Conservation (phyloP, 2,888 invertebrate species). For the Gerris lacustris region DNA sequence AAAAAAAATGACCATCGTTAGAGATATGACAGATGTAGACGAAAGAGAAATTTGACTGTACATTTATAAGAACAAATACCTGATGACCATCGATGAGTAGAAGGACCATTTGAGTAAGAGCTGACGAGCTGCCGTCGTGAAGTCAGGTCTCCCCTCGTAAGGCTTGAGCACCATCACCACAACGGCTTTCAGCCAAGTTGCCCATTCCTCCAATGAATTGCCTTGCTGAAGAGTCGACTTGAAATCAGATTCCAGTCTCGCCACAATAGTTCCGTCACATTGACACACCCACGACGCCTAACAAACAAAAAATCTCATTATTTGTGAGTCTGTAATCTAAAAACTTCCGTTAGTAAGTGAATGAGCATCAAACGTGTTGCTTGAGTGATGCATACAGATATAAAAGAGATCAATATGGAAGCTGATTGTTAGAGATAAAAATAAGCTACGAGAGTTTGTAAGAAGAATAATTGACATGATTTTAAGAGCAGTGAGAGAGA, state of each 20-base stretch:
- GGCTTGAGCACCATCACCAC: constrained; percentile 80
- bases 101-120: constrained; percentile 98
- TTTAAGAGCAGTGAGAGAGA: too few relatives aligned
- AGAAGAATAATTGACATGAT: too few relatives aligned
- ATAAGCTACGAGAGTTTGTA: too few relatives aligned
- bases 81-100: constrained; percentile 42
- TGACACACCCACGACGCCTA: constrained; percentile 97
- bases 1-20: too few relatives aligned
- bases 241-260: constrained; percentile 82
- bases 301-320: neutral
- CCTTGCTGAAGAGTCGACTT: constrained; percentile 79
- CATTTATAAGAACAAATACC: neutral
- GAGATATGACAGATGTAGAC: too few relatives aligned
- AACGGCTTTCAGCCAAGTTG: constrained; percentile 88
- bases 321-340: too few relatives aligned
- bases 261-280: constrained; percentile 74
- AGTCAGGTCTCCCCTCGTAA: constrained; percentile 70
- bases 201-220: constrained; percentile 93
- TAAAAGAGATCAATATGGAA: too few relatives aligned
- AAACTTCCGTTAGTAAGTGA: too few relatives aligned
- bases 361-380: too few relatives aligned
- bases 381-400: too few relatives aligned
- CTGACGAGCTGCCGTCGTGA: constrained; percentile 74
- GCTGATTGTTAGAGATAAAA: too few relatives aligned
- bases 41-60: too few relatives aligned